Conservation (phyloP, 2,888 invertebrate genomes). For the Philaethria dido region DNA sequence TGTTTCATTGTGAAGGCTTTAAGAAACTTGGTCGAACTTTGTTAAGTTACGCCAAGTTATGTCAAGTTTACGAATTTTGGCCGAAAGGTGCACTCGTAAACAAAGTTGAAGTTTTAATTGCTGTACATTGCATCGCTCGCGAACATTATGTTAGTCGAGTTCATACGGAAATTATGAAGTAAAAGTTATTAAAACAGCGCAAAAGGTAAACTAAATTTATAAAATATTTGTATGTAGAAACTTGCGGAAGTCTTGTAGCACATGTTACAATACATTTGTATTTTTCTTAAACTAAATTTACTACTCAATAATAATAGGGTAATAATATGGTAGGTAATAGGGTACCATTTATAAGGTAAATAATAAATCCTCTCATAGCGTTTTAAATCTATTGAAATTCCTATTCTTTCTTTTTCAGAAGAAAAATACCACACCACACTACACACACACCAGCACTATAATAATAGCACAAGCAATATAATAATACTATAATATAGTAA, state of each 20-base stretch:
- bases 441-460: no score
- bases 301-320: no score
- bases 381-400: no score
- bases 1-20: slow-evolving; percentile 57
- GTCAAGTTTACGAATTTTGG: slow-evolving; percentile 57
- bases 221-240: neutral
- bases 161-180: slow-evolving; percentile 30
- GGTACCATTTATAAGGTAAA: no score
- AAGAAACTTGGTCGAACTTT: slow-evolving; percentile 40
- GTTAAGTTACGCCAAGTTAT: slow-evolving; percentile 37
- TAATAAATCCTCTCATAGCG: no score
- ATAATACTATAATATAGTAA: no score
- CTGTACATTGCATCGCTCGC: slow-evolving; percentile 61
- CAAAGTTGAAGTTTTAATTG: slow-evolving; percentile 79
- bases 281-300: neutral
- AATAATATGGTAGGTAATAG: no score
- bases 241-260: slow-evolving; percentile 3
- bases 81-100: slow-evolving; percentile 76
- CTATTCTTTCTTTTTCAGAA: no score
- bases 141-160: slow-evolving; percentile 31
- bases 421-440: no score
- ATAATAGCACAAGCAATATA: no score
- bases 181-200: slow-evolving; percentile 27
- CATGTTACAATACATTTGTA: neutral
- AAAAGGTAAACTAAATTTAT: slow-evolving; percentile 18